phyloP scores from a whole-genome alignment of 1,140 invertebrate species.

The Whitmania pigra region DNA sequence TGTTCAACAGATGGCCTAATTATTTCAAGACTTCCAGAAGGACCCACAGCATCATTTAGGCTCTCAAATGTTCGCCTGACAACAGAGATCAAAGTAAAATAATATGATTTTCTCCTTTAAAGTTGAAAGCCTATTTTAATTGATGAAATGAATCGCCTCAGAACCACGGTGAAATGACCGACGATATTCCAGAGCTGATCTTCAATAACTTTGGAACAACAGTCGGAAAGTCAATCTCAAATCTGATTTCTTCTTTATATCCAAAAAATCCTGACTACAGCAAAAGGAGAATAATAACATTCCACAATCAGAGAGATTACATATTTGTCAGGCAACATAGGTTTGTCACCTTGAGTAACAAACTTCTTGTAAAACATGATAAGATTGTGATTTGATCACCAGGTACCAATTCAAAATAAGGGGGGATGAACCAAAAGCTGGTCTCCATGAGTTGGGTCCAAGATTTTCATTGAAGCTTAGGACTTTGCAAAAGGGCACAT shows the following conservation, averaged over 20 bases:
- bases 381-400: not conserved
- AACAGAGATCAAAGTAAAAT: slow-evolving; percentile 44
- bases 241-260: slow-evolving; percentile 90
- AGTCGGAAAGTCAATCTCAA: slow-evolving; percentile 70
- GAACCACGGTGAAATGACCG: slow-evolving; percentile 50
- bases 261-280: slow-evolving; percentile 89
- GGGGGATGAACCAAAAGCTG: slow-evolving; percentile 52
- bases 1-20: slow-evolving; percentile 59
- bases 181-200: slow-evolving; percentile 83
- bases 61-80: slow-evolving; percentile 45
- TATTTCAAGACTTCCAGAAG: slow-evolving; percentile 81
- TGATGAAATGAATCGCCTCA: slow-evolving; percentile 15
- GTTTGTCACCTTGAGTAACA: slow-evolving; percentile 43
- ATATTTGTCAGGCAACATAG: slow-evolving; percentile 97
- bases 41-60: slow-evolving; percentile 78
- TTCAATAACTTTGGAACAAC: slow-evolving; percentile 91
- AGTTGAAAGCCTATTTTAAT: slow-evolving; percentile 9
- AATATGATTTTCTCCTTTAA: slow-evolving; percentile 32
- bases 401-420: slow-evolving; percentile 82
- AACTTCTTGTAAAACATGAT: not conserved
- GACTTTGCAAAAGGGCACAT: slow-evolving; percentile 88
- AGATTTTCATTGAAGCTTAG: slow-evolving; percentile 82
- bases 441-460: slow-evolving; percentile 83
- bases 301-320: slow-evolving; percentile 97
- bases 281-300: slow-evolving; percentile 81